A percentile compares a stretch with the other conserved stretches of the same genome.
Conservation (phyloP, 2,113 vertebrate genomes). For the Neolamprologus fasciatus region DNA sequence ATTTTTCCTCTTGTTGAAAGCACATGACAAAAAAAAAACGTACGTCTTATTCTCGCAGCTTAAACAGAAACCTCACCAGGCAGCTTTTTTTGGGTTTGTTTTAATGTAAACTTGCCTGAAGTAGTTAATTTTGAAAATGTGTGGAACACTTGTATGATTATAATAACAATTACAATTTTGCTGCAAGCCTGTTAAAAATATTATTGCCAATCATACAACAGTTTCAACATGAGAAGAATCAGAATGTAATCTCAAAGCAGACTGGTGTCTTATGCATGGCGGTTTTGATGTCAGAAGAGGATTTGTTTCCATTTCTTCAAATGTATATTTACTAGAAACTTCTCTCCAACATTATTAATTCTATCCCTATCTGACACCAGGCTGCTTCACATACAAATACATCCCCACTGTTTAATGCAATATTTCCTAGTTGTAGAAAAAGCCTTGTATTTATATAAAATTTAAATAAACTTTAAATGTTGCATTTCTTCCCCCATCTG, state of each 20-base stretch:
- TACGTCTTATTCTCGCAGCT: not conserved
- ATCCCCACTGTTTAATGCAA: not conserved
- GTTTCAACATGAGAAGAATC: not conserved
- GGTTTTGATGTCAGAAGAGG: not conserved
- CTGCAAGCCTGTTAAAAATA: not conserved
- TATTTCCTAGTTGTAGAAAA: not conserved
- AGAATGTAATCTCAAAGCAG: constrained; percentile 3
- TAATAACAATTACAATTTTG: not conserved
- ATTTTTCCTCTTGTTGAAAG: not conserved
- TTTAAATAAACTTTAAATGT: not conserved
- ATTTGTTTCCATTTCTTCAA: not conserved
- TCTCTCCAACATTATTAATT: not conserved
- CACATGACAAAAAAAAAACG: not conserved
- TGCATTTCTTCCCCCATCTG: constrained; percentile 13
- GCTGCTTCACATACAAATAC: constrained; percentile 9
- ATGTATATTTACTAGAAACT: not conserved
- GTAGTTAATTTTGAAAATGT: not conserved
- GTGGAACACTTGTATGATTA: not conserved
- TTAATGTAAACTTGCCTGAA: not conserved
- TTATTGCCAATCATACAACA: not conserved
- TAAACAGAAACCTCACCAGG: not conserved
- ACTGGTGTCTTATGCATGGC: not conserved
- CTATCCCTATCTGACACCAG: constrained; percentile 14
- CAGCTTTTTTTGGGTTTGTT: not conserved
- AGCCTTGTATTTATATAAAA: not conserved